Percentiles rank a stretch among this genome's conserved stretches.
phyloP scores from a whole-genome alignment of 2,797 vertebrate species.

The Emydoidea blandingii region DNA sequence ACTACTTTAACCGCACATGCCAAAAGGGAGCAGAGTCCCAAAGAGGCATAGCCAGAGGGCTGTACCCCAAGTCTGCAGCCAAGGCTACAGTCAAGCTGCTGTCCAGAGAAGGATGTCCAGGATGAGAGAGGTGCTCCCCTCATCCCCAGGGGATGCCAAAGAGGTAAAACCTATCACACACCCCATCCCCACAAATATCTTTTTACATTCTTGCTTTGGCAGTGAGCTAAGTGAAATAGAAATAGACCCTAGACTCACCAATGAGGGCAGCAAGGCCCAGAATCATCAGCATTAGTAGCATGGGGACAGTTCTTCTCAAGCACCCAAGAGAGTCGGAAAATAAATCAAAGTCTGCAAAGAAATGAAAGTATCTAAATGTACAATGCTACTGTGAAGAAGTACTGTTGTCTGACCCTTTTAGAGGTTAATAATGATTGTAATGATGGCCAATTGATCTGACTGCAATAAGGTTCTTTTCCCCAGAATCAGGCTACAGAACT shows the following conservation, averaged over 20 bases:
- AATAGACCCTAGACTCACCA: conserved; percentile 36
- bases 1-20: background rate
- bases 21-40: background rate
- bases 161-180: background rate
- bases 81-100: background rate
- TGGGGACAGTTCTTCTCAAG: background rate
- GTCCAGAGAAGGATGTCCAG: background rate
- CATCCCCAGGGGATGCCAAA: background rate
- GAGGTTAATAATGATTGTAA: background rate
- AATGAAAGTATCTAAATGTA: background rate
- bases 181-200: background rate
- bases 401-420: background rate
- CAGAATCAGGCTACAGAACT: background rate
- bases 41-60: background rate
- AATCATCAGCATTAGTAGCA: conserved; percentile 7
- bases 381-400: background rate
- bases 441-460: background rate
- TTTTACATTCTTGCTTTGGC: background rate
- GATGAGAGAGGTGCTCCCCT: background rate
- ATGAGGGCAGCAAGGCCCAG: conserved; percentile 59
- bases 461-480: background rate
- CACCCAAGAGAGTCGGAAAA: conserved; percentile 22
- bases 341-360: background rate
- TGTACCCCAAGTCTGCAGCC: background rate
- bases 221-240: background rate